These are phyloP conservation scores for Agrotis segetum DNA, from an alignment of 2,888 invertebrate genomes.

Conservation along the genomic window DNA sequence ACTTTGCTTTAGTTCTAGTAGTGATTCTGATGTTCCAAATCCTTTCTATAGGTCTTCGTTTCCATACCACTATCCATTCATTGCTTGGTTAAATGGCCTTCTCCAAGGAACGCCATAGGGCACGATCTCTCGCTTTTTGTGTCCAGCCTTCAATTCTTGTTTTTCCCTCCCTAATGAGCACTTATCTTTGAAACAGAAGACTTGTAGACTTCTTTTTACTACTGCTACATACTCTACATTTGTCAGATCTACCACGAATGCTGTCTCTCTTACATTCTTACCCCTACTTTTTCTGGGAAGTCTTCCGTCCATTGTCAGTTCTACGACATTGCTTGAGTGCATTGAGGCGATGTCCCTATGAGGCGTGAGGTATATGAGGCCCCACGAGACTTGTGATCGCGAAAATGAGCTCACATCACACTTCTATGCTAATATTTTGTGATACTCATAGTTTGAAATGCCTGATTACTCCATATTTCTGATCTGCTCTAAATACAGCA, in stretches of 20 bases:
- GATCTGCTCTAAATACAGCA: background rate
- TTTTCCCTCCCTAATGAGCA: too few relatives aligned
- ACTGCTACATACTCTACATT: too few relatives aligned
- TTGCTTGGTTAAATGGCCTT: too few relatives aligned
- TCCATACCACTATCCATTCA: too few relatives aligned
- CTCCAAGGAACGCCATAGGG: too few relatives aligned
- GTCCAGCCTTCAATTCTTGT: too few relatives aligned
- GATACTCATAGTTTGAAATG: background rate
- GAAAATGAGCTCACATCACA: slow-evolving; percentile 71
- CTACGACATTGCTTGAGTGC: slow-evolving; percentile 63
- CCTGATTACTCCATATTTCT: background rate
- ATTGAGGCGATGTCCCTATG: slow-evolving; percentile 78
- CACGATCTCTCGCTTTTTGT: too few relatives aligned
- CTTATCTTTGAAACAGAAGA: background rate
- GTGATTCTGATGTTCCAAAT: too few relatives aligned
- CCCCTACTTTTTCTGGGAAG: background rate
- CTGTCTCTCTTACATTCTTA: background rate
- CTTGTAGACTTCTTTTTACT: too few relatives aligned
- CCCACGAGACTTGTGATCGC: slow-evolving; percentile 88
- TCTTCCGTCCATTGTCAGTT: slow-evolving; percentile 36
- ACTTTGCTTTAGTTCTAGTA: background rate
- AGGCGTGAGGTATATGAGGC: slow-evolving; percentile 89
- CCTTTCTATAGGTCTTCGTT: too few relatives aligned
- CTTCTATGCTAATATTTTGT: too few relatives aligned
- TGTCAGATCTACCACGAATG: too few relatives aligned